Conservation (phyloP, 1,140 invertebrate species). For the Orius insidiosus region DNA sequence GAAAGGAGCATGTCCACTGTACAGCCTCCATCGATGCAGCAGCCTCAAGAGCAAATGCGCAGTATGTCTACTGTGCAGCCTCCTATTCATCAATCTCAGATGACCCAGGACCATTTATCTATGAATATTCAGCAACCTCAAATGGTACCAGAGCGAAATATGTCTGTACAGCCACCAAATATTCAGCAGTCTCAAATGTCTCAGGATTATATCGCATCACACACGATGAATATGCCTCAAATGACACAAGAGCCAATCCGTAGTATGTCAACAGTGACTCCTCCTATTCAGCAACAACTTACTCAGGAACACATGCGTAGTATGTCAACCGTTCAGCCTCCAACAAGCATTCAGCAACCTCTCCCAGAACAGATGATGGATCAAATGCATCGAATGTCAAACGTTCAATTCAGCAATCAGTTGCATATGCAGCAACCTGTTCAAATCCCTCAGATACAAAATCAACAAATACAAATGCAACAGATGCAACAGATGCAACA, state of each 20-base stretch:
- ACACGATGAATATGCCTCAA: not conserved
- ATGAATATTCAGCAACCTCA: not conserved
- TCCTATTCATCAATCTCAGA: not conserved
- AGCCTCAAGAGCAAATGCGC: conserved; percentile 2
- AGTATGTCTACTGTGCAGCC: conserved; percentile 8
- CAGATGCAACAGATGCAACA: conserved; percentile 2
- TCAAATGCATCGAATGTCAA: too few species aligned
- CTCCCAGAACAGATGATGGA: too few species aligned
- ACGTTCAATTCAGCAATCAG: too few species aligned
- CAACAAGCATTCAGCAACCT: not conserved
- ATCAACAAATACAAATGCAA: not conserved
- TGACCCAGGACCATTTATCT: not conserved
- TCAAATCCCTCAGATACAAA: not conserved
- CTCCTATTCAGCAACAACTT: not conserved
- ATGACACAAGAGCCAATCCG: not conserved
- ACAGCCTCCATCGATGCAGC: not conserved
- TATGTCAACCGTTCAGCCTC: not conserved
- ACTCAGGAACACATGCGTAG: not conserved
- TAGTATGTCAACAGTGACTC: not conserved
- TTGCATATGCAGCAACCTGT: conserved; percentile 1
- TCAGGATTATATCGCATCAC: too few species aligned
- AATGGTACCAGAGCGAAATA: not conserved
- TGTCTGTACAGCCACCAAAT: conserved; percentile 17
- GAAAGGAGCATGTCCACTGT: not conserved
- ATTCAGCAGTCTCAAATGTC: conserved; percentile 1